Conservation (phyloP, 2,888 invertebrate genomes). For the Himalopsyche kuldschensis region DNA sequence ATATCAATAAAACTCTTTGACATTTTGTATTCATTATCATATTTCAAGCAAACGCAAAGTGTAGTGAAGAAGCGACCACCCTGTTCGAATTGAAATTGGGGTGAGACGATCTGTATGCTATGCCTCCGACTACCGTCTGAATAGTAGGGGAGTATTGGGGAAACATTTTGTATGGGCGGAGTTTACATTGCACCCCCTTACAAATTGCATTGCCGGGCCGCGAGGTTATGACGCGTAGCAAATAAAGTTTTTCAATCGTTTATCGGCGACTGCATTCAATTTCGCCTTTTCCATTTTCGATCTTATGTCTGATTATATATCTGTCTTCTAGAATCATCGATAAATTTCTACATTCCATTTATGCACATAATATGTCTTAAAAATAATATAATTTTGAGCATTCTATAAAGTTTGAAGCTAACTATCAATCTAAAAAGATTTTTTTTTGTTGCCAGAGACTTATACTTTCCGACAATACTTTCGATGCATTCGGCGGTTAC, state of each 20-base stretch:
- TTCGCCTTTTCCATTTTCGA: background rate
- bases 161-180: constrained; percentile 27
- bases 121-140: background rate
- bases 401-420: too few relatives aligned
- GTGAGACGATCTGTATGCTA: constrained; percentile 11
- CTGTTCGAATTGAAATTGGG: background rate
- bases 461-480: too few relatives aligned
- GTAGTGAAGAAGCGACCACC: background rate
- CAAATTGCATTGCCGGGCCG: constrained; percentile 21
- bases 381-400: too few relatives aligned
- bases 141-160: background rate
- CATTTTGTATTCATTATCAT: too few relatives aligned
- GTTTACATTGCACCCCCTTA: constrained; percentile 23
- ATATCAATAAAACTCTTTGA: too few relatives aligned
- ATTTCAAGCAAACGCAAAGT: too few relatives aligned
- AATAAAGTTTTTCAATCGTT: background rate
- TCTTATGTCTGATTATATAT: background rate
- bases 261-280: background rate
- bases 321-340: background rate
- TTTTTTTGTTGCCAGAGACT: too few relatives aligned
- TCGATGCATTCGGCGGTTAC: too few relatives aligned
- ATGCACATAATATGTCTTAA: background rate
- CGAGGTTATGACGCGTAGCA: background rate
- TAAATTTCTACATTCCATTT: background rate
- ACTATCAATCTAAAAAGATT: too few relatives aligned